Percentiles rank a stretch among this genome's conserved stretches.
Conservation (phyloP, 64 coral and sea anemone species). For the Astreopora myriophthalma region DNA sequence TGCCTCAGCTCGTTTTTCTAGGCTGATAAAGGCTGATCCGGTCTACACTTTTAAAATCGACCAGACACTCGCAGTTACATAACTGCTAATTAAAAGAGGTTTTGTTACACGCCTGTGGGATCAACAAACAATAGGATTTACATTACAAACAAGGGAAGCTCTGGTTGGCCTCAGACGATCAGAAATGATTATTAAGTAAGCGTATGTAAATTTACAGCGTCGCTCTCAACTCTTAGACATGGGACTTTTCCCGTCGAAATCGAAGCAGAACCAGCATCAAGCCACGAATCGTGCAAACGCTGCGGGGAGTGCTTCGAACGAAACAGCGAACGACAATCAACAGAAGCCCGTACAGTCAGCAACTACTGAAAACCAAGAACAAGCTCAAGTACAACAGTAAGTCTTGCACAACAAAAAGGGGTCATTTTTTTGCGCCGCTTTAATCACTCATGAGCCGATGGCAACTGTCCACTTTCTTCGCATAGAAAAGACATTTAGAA, state of each 20-base stretch:
- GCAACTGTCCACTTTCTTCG: background rate
- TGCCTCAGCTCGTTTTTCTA: too few species aligned
- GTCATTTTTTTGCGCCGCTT: background rate
- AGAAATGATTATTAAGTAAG: background rate
- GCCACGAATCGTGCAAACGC: background rate
- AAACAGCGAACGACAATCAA: background rate
- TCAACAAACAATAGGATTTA: background rate
- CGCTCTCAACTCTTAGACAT: background rate
- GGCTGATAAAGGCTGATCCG: too few species aligned
- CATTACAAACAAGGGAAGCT: background rate
- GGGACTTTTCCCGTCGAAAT: background rate
- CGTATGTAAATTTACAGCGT: background rate
- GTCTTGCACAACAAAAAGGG: background rate
- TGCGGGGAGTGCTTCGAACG: background rate
- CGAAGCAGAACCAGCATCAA: background rate
- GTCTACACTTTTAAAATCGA: too few species aligned
- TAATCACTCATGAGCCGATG: background rate
- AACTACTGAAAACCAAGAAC: background rate
- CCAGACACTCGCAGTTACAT: too few species aligned
- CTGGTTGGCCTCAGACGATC: background rate
- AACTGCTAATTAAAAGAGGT: background rate
- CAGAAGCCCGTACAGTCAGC: background rate
- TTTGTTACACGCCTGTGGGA: background rate
- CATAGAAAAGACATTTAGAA: too few species aligned
- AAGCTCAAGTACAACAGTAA: background rate